phyloP scores from a whole-genome alignment of 1,140 invertebrate genomes.

The Tetraneura akinire region DNA sequence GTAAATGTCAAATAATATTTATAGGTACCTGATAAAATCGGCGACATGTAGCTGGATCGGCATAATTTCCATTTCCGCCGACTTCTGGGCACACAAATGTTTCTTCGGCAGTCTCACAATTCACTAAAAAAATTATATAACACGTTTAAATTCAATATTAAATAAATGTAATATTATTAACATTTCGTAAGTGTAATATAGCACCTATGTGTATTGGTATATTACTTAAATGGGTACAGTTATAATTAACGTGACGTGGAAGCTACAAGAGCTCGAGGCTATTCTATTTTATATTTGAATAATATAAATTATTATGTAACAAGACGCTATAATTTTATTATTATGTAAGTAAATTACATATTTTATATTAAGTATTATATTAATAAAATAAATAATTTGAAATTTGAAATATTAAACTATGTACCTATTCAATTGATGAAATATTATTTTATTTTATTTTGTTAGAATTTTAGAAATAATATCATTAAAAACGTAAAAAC shows the following conservation, averaged over 20 bases:
- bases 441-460: too few relatives aligned
- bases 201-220: too few relatives aligned
- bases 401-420: too few relatives aligned
- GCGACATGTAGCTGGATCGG: slow-evolving; percentile 84
- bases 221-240: not conserved
- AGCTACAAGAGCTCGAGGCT: too few relatives aligned
- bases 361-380: too few relatives aligned
- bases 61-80: slow-evolving; percentile 84
- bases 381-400: too few relatives aligned
- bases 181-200: too few relatives aligned
- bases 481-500: too few relatives aligned
- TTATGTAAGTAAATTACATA: not conserved
- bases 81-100: slow-evolving; percentile 73
- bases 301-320: not conserved
- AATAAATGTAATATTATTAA: not conserved
- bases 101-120: slow-evolving; percentile 56
- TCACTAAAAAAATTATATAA: not conserved
- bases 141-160: not conserved
- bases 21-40: slow-evolving; percentile 89
- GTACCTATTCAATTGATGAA: too few relatives aligned
- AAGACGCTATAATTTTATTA: not conserved
- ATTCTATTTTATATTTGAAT: slow-evolving; percentile 1
- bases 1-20: slow-evolving; percentile 8
- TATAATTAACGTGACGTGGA: too few relatives aligned
- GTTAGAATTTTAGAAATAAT: too few relatives aligned